phyloP scores from a whole-genome alignment of 2,113 vertebrate genomes.

The Mystacornis crossleyi region DNA sequence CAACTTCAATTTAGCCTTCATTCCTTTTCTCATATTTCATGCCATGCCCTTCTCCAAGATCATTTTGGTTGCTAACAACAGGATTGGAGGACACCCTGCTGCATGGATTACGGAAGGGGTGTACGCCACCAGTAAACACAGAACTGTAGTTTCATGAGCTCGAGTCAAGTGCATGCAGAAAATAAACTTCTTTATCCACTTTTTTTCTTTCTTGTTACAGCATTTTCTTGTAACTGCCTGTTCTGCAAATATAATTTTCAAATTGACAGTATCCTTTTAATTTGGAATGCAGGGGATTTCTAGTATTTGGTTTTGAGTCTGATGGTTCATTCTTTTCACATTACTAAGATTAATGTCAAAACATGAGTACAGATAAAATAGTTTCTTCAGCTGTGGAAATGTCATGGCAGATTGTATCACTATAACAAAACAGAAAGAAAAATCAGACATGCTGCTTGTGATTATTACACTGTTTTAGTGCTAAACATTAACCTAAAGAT shows the following conservation, averaged over 20 bases:
- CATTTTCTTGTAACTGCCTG: neutral
- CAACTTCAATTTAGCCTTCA: neutral
- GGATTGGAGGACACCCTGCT: neutral
- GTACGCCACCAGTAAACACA: neutral
- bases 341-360: constrained; percentile 36
- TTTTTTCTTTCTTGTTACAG: neutral
- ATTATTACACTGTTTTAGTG: neutral
- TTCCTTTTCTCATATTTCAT: neutral
- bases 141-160: neutral
- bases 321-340: constrained; percentile 28
- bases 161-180: neutral
- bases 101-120: neutral
- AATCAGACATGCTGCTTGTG: neutral
- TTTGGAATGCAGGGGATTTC: constrained; percentile 47
- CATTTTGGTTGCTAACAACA: neutral
- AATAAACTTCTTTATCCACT: neutral
- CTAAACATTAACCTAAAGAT: neutral
- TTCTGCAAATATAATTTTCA: neutral
- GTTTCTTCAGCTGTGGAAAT: constrained; percentile 27
- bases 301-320: constrained; percentile 24
- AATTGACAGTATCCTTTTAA: neutral
- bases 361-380: neutral
- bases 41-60: neutral
- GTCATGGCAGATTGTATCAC: neutral
- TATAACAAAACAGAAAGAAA: neutral